Conservation (phyloP, 2,113 vertebrate genomes). For the Alexandromys fortis region DNA sequence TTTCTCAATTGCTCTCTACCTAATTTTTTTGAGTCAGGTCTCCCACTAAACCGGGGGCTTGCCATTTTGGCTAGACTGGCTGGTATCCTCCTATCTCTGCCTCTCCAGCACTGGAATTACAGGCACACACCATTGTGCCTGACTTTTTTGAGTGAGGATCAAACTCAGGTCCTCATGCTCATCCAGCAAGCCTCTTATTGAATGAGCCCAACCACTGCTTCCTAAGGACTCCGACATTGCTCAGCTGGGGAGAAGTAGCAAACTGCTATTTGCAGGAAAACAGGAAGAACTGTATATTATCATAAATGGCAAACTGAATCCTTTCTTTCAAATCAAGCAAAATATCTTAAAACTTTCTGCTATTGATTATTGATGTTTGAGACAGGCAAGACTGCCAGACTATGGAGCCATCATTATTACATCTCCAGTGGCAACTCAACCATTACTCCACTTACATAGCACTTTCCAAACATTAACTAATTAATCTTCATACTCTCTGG, state of each 20-base stretch:
- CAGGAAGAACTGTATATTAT: conserved; percentile 27
- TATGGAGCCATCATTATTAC: conserved; percentile 42
- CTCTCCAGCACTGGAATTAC: background rate
- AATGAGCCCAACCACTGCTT: background rate
- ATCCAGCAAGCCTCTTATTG: background rate
- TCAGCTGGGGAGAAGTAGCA: conserved; percentile 8
- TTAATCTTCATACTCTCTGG: conserved; percentile 75
- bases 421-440: conserved; percentile 60
- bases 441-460: conserved; percentile 64
- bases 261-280: background rate
- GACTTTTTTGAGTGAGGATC: background rate
- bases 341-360: conserved; percentile 60
- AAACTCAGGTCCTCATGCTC: background rate
- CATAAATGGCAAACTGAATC: conserved; percentile 40
- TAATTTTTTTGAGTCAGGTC: background rate
- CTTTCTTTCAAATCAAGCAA: conserved; percentile 51
- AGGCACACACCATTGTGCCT: background rate
- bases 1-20: background rate
- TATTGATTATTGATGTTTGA: conserved; percentile 66
- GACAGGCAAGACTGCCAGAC: conserved; percentile 57
- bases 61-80: background rate
- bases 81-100: background rate
- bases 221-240: background rate
- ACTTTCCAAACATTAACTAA: conserved; percentile 79
- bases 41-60: background rate